Evolutionary conservation across 2,797 vertebrate genomes (phyloP).

Genomic region (Natrix natrix): DNA sequence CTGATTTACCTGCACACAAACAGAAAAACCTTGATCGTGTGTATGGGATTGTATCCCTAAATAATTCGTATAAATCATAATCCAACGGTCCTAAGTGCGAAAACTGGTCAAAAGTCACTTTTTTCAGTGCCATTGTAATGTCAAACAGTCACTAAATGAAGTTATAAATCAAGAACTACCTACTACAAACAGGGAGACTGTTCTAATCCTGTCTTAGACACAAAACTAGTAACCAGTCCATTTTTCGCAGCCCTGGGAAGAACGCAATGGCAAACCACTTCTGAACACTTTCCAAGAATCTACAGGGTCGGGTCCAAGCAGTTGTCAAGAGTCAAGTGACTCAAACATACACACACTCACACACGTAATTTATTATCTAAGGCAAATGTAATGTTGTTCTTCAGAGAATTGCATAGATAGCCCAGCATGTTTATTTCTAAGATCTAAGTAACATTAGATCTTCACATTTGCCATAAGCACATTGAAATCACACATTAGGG

Average conservation of each 20-base stretch:
- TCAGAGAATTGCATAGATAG: neutral
- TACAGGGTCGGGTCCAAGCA: neutral
- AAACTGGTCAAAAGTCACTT: no score
- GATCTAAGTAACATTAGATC: neutral
- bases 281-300: neutral
- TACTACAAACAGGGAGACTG: neutral
- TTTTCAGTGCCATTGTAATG: no score
- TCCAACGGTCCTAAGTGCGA: no score
- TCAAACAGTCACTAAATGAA: no score
- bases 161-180: no score
- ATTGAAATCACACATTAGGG: neutral
- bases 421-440: neutral
- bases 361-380: neutral
- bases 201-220: neutral
- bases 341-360: neutral
- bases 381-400: neutral
- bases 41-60: neutral
- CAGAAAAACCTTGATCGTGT: conserved; percentile 15
- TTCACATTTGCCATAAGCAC: neutral
- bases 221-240: neutral
- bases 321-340: neutral
- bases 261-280: neutral
- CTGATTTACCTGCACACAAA: conserved; percentile 72
- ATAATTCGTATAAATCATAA: no score
- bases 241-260: neutral